phyloP scores from a whole-genome alignment of 2,113 vertebrate genomes.

The Clupea harengus region DNA sequence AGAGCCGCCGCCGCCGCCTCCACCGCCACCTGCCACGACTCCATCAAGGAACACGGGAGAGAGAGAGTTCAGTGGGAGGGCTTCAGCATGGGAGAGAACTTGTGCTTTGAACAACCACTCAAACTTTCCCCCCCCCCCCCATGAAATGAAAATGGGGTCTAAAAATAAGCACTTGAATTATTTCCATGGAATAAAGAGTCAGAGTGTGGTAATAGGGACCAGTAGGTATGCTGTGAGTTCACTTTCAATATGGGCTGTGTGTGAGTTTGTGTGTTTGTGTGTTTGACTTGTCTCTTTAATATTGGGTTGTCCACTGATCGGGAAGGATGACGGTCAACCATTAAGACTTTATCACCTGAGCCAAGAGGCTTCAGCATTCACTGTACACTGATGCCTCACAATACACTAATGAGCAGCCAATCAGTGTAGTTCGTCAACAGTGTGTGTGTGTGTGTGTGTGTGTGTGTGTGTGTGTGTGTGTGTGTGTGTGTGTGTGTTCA shows the following conservation, averaged over 20 bases:
- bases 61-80: too few relatives aligned
- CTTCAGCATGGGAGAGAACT: neutral
- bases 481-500: constrained; percentile 36
- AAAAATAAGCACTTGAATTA: neutral
- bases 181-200: neutral
- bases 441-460: neutral
- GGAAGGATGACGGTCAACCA: neutral
- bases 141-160: neutral
- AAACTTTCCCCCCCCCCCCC: neutral
- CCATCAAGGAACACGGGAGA: too few relatives aligned
- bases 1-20: neutral
- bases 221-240: too few relatives aligned
- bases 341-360: neutral
- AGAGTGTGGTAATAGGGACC: too few relatives aligned
- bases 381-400: too few relatives aligned
- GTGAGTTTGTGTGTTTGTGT: neutral
- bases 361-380: too few relatives aligned
- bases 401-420: too few relatives aligned
- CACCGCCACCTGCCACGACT: neutral
- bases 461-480: constrained; percentile 1
- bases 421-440: neutral
- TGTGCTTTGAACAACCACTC: neutral
- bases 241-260: neutral
- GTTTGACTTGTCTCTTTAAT: neutral
- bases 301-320: neutral